phyloP scores from a whole-genome alignment of 2,797 vertebrate genomes.

The Clamator glandarius region DNA sequence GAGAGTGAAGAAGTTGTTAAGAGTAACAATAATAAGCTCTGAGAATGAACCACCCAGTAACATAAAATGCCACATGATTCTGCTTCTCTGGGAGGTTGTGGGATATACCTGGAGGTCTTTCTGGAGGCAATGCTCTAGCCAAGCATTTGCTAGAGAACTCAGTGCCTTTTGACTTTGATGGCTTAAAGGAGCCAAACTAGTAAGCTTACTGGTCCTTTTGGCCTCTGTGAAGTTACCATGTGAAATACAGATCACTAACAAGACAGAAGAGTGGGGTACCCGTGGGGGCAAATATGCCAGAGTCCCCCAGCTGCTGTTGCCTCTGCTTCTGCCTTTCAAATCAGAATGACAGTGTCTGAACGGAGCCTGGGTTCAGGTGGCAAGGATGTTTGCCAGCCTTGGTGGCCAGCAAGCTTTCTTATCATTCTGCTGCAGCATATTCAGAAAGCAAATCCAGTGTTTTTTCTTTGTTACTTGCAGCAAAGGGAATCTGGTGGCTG shows the following conservation, averaged over 20 bases:
- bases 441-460: neutral
- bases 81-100: no score
- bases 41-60: no score
- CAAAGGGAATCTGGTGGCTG: neutral
- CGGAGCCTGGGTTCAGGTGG: neutral
- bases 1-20: no score
- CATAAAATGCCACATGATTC: no score
- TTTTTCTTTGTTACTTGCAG: accelerated
- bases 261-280: neutral
- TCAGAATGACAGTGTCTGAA: neutral
- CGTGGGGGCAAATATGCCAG: accelerated
- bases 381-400: neutral
- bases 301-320: neutral
- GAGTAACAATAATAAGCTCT: no score
- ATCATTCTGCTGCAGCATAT: neutral
- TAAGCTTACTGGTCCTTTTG: no score
- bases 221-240: neutral
- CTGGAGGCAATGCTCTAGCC: no score
- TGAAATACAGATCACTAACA: neutral
- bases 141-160: no score
- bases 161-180: no score
- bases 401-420: neutral
- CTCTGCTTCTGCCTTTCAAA: neutral
- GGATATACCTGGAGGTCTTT: no score
- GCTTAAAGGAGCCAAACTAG: no score